Conservation (phyloP, 2,888 invertebrate genomes). For the Aethes cnicana region DNA sequence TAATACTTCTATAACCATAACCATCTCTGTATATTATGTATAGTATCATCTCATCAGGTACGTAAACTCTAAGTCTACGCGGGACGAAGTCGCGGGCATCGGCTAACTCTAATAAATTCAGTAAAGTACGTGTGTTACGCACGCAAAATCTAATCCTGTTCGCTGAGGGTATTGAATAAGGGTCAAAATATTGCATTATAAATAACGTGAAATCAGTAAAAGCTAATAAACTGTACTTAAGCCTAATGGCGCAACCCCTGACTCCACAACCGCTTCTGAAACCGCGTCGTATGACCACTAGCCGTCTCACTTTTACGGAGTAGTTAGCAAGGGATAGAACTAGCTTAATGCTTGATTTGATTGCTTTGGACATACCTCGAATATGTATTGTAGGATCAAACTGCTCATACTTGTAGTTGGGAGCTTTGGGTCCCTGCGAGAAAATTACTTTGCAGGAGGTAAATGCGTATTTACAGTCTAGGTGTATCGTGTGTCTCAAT, state of each 20-base stretch:
- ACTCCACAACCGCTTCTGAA: constrained; percentile 27
- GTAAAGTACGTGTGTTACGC: too few species aligned
- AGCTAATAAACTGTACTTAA: constrained; percentile 37
- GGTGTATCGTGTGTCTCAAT: neutral
- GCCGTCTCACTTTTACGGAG: constrained; percentile 8
- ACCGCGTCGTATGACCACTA: neutral
- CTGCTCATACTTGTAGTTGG: constrained; percentile 23
- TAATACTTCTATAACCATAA: too few species aligned
- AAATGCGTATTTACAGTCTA: constrained; percentile 9
- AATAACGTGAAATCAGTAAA: constrained; percentile 32
- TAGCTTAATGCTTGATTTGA: constrained; percentile 1
- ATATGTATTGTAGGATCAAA: constrained; percentile 16
- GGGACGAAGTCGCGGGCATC: too few species aligned
- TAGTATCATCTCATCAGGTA: too few species aligned
- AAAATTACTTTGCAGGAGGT: constrained; percentile 19
- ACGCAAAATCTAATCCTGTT: constrained; percentile 2
- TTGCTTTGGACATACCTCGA: constrained; percentile 4
- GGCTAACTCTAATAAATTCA: too few species aligned
- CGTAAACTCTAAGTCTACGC: too few species aligned
- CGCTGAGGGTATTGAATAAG: neutral
- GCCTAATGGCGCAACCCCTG: constrained; percentile 36
- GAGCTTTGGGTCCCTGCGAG: constrained; percentile 17
- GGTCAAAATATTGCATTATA: constrained; percentile 8
- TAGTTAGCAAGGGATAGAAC: constrained; percentile 7
- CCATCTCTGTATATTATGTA: too few species aligned